phyloP scores from a whole-genome alignment of 2,888 invertebrate species.

The Coremacera marginata region DNA sequence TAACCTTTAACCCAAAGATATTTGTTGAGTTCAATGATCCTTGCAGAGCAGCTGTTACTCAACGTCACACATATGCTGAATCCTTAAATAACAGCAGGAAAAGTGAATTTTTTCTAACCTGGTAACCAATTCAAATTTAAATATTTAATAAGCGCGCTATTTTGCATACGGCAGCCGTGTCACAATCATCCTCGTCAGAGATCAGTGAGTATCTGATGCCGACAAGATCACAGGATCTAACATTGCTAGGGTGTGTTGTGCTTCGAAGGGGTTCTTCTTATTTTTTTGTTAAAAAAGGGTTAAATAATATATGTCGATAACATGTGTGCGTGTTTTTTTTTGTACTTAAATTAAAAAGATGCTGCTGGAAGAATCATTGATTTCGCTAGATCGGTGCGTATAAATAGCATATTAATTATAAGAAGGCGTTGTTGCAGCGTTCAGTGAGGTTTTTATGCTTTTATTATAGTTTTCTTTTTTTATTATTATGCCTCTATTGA shows the following conservation, averaged over 20 bases:
- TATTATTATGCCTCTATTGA: neutral
- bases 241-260: neutral
- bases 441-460: neutral
- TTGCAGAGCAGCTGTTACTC: conserved; percentile 25
- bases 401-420: conserved; percentile 42
- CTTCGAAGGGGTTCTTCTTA: neutral
- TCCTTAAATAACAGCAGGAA: neutral
- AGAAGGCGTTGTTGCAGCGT: neutral
- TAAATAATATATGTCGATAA: neutral
- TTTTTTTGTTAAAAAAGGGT: neutral
- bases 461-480: neutral
- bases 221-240: neutral
- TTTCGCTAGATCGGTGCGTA: neutral
- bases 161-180: conserved; percentile 11
- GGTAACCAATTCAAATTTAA: conserved; percentile 38
- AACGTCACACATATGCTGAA: neutral
- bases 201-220: conserved; percentile 9
- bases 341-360: neutral
- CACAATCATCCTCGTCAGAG: conserved; percentile 10
- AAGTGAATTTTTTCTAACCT: neutral
- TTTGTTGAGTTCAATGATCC: conserved; percentile 31
- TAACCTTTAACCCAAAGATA: conserved; percentile 6
- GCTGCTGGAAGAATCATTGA: conserved; percentile 12
- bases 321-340: neutral
- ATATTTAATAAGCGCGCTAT: conserved; percentile 43